phyloP scores from a whole-genome alignment of 2,113 vertebrate genomes.

The Calyptomena viridis region DNA sequence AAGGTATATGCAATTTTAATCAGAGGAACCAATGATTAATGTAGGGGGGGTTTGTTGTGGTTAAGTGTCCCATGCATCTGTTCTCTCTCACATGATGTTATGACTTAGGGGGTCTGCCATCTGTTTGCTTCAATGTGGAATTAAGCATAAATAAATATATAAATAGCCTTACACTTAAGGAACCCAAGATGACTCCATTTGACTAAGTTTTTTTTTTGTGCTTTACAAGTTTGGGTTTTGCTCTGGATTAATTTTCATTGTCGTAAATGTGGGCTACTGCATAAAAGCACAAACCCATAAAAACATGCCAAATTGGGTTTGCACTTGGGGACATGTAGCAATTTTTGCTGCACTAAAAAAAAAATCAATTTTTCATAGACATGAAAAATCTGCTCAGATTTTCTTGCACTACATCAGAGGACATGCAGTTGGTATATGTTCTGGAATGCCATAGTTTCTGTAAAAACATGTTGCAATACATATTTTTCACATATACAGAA shows the following conservation, averaged over 20 bases:
- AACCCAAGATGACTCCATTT: not conserved
- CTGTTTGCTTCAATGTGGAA: not conserved
- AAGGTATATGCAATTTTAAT: not conserved
- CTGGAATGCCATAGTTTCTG: not conserved
- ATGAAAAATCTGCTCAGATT: not conserved
- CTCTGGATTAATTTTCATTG: not conserved
- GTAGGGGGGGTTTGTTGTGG: not conserved
- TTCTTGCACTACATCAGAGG: not conserved
- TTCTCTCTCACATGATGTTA: not conserved
- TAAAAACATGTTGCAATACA: not conserved
- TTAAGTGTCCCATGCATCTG: not conserved
- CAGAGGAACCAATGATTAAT: not conserved
- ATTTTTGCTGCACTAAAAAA: not conserved
- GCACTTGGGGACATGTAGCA: not conserved
- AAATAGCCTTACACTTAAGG: not conserved
- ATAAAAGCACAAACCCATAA: not conserved
- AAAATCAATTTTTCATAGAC: not conserved
- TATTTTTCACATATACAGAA: not conserved
- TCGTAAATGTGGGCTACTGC: not conserved
- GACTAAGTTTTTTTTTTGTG: not conserved
- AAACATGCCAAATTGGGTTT: not conserved
- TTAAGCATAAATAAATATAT: not conserved
- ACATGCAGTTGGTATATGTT: not conserved
- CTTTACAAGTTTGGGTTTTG: not conserved
- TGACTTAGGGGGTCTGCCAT: conserved; percentile 26